These are phyloP conservation scores for Aegotheles bennettii DNA, from an alignment of 2,113 vertebrate species.

Conservation along the genomic window DNA sequence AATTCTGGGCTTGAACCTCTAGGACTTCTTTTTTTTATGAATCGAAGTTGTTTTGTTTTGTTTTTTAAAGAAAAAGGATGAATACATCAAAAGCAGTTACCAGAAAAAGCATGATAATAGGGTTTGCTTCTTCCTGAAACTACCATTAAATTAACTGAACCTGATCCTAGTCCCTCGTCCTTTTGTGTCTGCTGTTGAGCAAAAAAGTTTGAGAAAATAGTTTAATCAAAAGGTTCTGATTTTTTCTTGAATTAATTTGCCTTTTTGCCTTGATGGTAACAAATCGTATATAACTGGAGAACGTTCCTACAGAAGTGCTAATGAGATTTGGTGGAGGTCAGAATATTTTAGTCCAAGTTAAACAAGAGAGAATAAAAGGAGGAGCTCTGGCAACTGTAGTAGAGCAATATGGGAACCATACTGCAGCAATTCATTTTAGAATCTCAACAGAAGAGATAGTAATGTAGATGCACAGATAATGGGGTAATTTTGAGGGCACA, in stretches of 20 bases:
- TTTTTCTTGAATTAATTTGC: not conserved
- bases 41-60: not conserved
- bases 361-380: not conserved
- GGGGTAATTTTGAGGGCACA: not conserved
- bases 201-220: not conserved
- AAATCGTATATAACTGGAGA: not conserved
- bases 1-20: not conserved
- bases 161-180: not conserved
- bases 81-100: not conserved
- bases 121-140: not conserved
- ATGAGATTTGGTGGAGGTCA: not conserved
- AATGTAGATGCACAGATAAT: not conserved
- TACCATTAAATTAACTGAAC: not conserved
- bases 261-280: not conserved
- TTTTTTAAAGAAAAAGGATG: not conserved
- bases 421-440: not conserved
- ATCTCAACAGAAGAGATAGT: not conserved
- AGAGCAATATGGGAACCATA: not conserved
- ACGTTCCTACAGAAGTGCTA: not conserved
- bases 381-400: not conserved
- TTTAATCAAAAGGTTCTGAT: not conserved
- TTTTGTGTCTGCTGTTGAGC: not conserved
- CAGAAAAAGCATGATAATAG: not conserved
- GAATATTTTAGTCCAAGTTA: not conserved
- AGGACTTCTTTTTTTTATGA: not conserved